Evolutionary conservation across 2,113 vertebrate species (phyloP).

Genomic region (Odontesthes bonariensis): DNA sequence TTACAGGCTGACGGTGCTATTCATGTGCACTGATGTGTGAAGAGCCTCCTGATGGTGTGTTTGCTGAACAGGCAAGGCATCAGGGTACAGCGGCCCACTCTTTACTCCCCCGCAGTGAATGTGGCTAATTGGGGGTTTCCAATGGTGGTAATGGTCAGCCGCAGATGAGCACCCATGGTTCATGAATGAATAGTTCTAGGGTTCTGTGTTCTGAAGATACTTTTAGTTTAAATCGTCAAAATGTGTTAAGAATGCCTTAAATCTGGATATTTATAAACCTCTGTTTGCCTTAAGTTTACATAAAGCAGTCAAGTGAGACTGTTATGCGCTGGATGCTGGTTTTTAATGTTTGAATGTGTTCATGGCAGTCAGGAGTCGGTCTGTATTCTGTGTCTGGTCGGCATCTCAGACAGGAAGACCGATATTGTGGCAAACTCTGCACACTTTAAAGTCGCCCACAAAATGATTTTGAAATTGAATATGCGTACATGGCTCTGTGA

Average conservation of each 20-base stretch:
- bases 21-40: constrained; percentile 84
- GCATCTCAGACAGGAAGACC: not conserved
- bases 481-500: not conserved
- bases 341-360: not conserved
- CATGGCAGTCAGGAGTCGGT: not conserved
- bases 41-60: constrained; percentile 82
- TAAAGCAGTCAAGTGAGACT: not conserved
- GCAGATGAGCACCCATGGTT: constrained; percentile 45
- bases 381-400: not conserved
- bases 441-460: not conserved
- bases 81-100: constrained; percentile 72
- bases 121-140: constrained; percentile 77
- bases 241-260: not conserved
- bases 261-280: not conserved
- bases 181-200: constrained; percentile 26
- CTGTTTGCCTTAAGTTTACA: not conserved
- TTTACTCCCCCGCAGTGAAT: constrained; percentile 68
- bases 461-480: not conserved
- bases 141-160: constrained; percentile 67
- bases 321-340: not conserved
- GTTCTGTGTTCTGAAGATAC: constrained; percentile 14
- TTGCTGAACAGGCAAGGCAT: constrained; percentile 81
- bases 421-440: not conserved
- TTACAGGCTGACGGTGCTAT: constrained; percentile 80
- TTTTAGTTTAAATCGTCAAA: not conserved